A percentile compares a stretch with the other conserved stretches of the same genome.
Evolutionary conservation across 2,888 invertebrate genomes (phyloP).

Genomic region (Teleogryllus oceanicus): DNA sequence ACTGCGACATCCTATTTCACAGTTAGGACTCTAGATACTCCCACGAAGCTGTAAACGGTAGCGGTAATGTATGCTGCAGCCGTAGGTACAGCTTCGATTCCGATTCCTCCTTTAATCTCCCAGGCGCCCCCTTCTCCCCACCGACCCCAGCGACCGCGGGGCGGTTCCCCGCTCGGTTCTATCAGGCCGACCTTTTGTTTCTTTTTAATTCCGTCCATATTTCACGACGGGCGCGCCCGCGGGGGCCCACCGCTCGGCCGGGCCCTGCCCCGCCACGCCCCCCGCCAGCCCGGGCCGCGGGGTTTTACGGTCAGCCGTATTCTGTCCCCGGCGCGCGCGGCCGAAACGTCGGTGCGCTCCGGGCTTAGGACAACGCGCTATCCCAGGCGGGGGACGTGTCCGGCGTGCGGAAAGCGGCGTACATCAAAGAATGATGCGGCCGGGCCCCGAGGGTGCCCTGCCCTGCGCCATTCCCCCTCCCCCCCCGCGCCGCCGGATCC

Average conservation of each 20-base stretch:
- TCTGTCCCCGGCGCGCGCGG: neutral
- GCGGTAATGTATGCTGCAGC: no score
- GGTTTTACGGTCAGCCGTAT: neutral
- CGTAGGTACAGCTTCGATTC: no score
- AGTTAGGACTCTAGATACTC: no score
- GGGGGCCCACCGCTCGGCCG: neutral
- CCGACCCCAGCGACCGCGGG: no score
- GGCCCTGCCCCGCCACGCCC: neutral
- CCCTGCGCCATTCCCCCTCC: no score
- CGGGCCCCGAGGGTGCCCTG: neutral
- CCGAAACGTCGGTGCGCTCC: neutral
- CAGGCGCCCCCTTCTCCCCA: no score
- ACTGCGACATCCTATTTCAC: no score
- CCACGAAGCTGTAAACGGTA: no score
- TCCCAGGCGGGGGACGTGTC: neutral
- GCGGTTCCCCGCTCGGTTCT: neutral
- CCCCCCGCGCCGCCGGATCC: no score
- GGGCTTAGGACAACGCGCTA: slow-evolving; percentile 18
- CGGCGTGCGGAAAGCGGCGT: neutral
- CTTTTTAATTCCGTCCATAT: slow-evolving; percentile 18
- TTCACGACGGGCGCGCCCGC: neutral
- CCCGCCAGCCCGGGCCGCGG: neutral
- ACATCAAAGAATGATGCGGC: slow-evolving; percentile 10
- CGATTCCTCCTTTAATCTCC: no score
- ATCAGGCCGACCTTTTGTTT: neutral